Conservation (phyloP, 2,888 invertebrate genomes). For the Phengaris arion region DNA sequence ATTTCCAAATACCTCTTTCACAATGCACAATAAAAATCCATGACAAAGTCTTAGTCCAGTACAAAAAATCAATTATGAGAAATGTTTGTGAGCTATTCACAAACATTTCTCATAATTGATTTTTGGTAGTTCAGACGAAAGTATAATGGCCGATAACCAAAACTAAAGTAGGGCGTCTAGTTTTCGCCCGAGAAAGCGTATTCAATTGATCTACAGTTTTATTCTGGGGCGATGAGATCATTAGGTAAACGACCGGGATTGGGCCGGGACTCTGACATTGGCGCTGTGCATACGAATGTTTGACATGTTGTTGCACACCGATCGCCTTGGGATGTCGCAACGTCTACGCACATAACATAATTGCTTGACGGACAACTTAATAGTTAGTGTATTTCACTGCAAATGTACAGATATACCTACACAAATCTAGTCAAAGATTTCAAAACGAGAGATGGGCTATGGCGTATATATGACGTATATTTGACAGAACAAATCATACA, state of each 20-base stretch:
- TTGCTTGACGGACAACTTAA: background rate
- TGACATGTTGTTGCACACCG: slow-evolving; percentile 31
- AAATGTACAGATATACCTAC: no score
- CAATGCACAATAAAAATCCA: no score
- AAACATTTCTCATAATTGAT: slow-evolving; percentile 13
- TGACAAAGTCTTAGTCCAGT: background rate
- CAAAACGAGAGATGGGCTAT: no score
- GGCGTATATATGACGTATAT: no score
- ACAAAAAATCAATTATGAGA: no score
- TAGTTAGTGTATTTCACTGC: background rate
- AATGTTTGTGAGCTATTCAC: no score
- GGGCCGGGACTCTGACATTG: slow-evolving; percentile 69
- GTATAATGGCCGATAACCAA: slow-evolving; percentile 38
- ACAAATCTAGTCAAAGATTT: no score
- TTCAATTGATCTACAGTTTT: slow-evolving; percentile 74
- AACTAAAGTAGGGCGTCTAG: slow-evolving; percentile 62
- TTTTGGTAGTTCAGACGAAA: slow-evolving; percentile 16
- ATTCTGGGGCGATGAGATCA: slow-evolving; percentile 75
- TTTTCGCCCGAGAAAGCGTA: slow-evolving; percentile 64
- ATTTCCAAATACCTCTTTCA: no score
- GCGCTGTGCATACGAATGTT: slow-evolving; percentile 40
- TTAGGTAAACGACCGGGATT: slow-evolving; percentile 72
- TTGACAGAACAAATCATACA: no score
- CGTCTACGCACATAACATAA: background rate
- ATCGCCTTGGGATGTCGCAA: background rate